Base-by-base conservation (phyloP, 1,140 invertebrate genomes). In the Bombus confusus region DNA sequence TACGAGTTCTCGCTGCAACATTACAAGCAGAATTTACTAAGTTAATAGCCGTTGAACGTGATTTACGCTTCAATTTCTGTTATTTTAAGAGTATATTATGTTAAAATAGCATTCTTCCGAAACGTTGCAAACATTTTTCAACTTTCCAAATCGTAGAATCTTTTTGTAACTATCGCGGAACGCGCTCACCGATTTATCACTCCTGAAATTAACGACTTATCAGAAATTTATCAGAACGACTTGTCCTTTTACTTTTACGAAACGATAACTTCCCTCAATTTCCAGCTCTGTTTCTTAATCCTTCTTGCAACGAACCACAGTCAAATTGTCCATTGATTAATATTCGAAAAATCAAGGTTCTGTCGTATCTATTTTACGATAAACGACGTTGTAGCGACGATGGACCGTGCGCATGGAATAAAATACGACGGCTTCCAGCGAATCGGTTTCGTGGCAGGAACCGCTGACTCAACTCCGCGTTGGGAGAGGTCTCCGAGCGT, bases 391-490 rank as follows among this genome's bases (percentile, higher is more conserved):
- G 83, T 66, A 31, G 68, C 34, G 15, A 8, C 25, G 83, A 86
- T 37, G 78, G 25, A 78, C 41, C 57, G 18, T 3, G 15, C 59
- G n/a, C 18, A 34, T 22, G 52, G 69, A 52, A 52, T 52, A 52
- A 52, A 52, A 52, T 8, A 52, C 47, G 28, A 57, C 68, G 39
- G 43, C 86, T 59, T 78, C 81, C 57, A 41, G 75, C 74, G 66
- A 83, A 86, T 83, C 85, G 84, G 72, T 87, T 87, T 93, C 85
- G 87, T 87, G 85, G 81, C 73, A 88, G 88, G 86, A 90, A 91
- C 90, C 87, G 91, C 92, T 93, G 92, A 93, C 92, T 93, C 92
- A 93, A 93, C 89, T 73, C 15, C 31, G 52, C 25, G 34, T 18
- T 73, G 88, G 90, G 86, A 89, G 71, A 87, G 88, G 85, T 80